Percentiles rank a stretch among this genome's conserved stretches.
These are phyloP conservation scores for Montipora sp. DNA, from an alignment of 64 coral and sea anemone species.

Conservation along the genomic window DNA sequence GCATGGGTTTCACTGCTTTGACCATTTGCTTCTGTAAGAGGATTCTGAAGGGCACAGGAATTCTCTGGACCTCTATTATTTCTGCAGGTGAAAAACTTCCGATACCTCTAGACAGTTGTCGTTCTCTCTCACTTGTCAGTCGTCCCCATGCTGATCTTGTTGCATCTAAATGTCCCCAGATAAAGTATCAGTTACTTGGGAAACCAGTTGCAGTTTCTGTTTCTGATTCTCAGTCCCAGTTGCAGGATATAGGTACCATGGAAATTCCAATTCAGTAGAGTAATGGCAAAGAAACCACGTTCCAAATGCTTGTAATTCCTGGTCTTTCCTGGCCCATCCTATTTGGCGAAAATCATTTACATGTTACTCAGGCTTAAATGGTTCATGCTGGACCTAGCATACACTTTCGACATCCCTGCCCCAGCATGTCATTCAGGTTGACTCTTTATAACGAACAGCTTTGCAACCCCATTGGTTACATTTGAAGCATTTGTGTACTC, in stretches of 20 bases:
- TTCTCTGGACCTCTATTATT: constrained; percentile 33
- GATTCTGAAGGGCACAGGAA: neutral
- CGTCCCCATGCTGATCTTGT: constrained; percentile 24
- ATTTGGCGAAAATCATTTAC: constrained; percentile 52
- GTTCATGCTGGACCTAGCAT: constrained; percentile 19
- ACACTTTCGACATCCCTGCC: constrained; percentile 16
- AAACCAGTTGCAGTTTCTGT: constrained; percentile 18
- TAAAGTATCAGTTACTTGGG: constrained; percentile 33
- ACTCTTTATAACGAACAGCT: neutral
- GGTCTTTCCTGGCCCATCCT: constrained; percentile 54
- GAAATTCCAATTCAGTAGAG: constrained; percentile 46
- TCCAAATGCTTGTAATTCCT: constrained; percentile 58
- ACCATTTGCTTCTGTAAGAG: neutral
- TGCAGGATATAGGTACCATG: constrained; percentile 2
- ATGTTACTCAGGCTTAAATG: constrained; percentile 25
- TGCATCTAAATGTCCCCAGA: neutral
- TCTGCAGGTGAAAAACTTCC: constrained; percentile 34
- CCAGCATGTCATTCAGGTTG: constrained; percentile 43
- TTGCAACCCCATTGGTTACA: neutral
- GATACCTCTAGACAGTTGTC: constrained; percentile 46
- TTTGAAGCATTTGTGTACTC: neutral
- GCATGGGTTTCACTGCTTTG: neutral
- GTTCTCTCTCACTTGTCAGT: constrained; percentile 58
- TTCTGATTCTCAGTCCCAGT: constrained; percentile 9
- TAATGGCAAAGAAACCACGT: constrained; percentile 35